Conservation (phyloP, 2,113 vertebrate genomes). For the Oriolus oriolus region DNA sequence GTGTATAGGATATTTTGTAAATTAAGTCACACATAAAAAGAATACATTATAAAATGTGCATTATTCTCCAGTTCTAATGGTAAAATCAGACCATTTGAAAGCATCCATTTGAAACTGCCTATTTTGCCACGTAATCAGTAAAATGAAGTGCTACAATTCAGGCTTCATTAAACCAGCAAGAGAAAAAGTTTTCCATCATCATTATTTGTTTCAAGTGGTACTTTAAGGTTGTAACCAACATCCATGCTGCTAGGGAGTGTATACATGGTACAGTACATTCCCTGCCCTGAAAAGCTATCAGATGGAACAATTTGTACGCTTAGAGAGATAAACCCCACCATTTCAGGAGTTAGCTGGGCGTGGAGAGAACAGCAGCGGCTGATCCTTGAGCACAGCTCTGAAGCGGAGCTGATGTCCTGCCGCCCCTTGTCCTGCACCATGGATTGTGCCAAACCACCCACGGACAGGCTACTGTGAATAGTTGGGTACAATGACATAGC, state of each 20-base stretch:
- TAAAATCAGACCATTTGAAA: not conserved
- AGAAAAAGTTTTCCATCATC: not conserved
- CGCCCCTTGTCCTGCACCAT: accelerated
- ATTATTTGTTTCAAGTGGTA: not conserved
- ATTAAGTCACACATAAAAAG: not conserved
- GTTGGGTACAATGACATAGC: accelerated
- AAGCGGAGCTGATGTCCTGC: accelerated
- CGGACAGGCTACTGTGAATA: accelerated
- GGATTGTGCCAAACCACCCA: too few relatives aligned
- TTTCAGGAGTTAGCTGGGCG: not conserved
- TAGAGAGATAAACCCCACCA: not conserved
- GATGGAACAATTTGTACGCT: not conserved
- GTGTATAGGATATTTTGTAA: not conserved
- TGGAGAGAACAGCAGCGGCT: not conserved
- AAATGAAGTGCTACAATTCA: not conserved
- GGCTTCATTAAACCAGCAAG: not conserved
- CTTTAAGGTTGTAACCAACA: not conserved
- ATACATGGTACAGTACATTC: not conserved
- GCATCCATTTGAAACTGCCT: not conserved
- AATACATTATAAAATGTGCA: not conserved
- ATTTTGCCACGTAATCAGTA: not conserved
- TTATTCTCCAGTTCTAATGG: not conserved
- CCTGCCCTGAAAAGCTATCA: not conserved
- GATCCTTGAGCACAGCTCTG: not conserved
- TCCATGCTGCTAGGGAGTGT: not conserved